Conservation (phyloP, 2,888 invertebrate species). For the Orchesellides sinensis region DNA sequence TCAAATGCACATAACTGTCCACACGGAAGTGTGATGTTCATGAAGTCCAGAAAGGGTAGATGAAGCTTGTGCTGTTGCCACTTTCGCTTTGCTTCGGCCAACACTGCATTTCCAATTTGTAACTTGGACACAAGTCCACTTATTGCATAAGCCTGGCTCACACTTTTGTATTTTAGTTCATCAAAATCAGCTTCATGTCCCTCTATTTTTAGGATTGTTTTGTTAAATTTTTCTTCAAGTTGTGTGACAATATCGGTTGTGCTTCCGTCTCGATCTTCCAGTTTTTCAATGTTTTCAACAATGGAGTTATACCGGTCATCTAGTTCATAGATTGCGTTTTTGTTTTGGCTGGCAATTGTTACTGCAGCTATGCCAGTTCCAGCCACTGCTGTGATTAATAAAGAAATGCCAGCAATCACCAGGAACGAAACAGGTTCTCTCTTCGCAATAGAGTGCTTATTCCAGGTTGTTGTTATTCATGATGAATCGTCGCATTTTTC, state of each 20-base stretch:
- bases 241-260: neutral
- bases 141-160: constrained; percentile 1
- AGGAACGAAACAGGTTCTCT: neutral
- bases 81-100: neutral
- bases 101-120: neutral
- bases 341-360: neutral
- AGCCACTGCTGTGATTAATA: neutral
- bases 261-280: neutral
- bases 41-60: constrained; percentile 15
- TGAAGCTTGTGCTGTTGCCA: constrained; percentile 13
- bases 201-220: neutral
- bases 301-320: neutral
- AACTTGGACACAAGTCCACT: neutral
- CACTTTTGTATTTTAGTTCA: neutral
- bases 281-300: neutral
- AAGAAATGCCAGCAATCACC: neutral
- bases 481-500: neutral
- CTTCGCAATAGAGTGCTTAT: neutral
- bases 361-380: neutral
- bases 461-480: neutral
- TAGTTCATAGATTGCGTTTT: neutral
- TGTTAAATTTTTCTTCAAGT: neutral
- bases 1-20: constrained; percentile 17
- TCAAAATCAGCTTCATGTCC: neutral
- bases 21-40: constrained; percentile 31